Conservation (phyloP, 2,797 vertebrate genomes). For the Meriones psammophilus region DNA sequence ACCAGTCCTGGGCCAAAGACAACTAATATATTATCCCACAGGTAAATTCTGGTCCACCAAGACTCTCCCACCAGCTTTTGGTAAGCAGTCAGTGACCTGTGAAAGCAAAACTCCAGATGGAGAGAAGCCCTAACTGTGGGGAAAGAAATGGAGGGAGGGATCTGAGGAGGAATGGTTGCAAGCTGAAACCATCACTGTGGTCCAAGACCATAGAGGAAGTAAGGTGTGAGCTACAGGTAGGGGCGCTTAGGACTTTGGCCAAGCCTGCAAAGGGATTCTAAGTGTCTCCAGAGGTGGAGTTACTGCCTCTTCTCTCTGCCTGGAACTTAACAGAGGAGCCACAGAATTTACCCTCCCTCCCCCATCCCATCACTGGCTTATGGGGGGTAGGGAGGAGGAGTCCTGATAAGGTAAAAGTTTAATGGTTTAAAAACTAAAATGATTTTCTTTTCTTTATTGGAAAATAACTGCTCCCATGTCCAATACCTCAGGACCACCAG, state of each 20-base stretch:
- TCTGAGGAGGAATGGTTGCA: not conserved
- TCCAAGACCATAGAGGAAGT: not conserved
- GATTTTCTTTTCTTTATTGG: slow-evolving; percentile 44
- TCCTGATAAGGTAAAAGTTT: slow-evolving; percentile 13
- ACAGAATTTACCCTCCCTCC: not conserved
- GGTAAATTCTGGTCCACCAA: not conserved
- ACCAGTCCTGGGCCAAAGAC: slow-evolving; percentile 18
- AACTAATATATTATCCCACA: not conserved
- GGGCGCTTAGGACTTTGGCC: not conserved
- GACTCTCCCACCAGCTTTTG: not conserved
- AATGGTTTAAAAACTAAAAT: not conserved
- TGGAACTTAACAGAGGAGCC: not conserved
- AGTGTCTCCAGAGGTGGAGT: not conserved
- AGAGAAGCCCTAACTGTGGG: not conserved
- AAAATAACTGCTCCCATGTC: not conserved
- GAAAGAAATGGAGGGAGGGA: slow-evolving; percentile 1
- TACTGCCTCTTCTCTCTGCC: not conserved
- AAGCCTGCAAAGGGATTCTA: not conserved
- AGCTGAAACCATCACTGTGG: slow-evolving; percentile 2
- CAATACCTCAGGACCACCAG: not conserved
- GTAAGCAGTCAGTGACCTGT: slow-evolving; percentile 11
- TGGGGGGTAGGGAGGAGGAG: not conserved
- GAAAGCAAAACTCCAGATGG: slow-evolving; percentile 13
- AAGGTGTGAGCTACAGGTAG: not conserved
- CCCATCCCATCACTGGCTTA: not conserved